Conservation (phyloP, 2,888 invertebrate species). For the Myathropa florea region DNA sequence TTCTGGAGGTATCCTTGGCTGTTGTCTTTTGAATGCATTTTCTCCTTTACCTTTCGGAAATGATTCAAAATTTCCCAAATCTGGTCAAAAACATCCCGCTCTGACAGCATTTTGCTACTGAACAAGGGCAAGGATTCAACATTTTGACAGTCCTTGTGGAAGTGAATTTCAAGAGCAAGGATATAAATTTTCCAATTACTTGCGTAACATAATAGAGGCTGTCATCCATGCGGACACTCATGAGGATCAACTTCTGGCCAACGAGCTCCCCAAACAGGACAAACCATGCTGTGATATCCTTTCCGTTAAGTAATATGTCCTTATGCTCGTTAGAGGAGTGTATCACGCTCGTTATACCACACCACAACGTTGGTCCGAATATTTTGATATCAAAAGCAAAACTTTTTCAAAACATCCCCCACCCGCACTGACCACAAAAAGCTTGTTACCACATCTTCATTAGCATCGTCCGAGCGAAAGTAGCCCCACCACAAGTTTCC, state of each 20-base stretch:
- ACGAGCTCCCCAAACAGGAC: neutral
- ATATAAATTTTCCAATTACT: neutral
- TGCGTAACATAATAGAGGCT: neutral
- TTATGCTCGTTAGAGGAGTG: neutral
- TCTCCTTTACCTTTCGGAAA: no score
- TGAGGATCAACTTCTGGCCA: neutral
- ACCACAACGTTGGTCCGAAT: neutral
- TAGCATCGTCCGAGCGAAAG: constrained; percentile 1
- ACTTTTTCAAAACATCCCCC: neutral
- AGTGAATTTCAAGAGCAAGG: neutral
- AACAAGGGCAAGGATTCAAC: no score
- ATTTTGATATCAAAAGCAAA: neutral
- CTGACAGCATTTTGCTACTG: no score
- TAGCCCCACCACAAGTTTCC: neutral
- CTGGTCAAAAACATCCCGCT: no score
- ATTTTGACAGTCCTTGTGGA: neutral
- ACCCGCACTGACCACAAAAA: neutral
- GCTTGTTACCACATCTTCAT: neutral
- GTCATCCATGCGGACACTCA: neutral
- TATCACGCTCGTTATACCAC: neutral
- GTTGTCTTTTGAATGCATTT: no score
- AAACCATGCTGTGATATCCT: neutral
- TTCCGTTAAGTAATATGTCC: neutral
- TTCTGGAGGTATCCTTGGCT: no score
- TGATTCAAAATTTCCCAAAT: no score